Conservation (phyloP, 1,140 invertebrate species). For the Drosophila athabasca region DNA sequence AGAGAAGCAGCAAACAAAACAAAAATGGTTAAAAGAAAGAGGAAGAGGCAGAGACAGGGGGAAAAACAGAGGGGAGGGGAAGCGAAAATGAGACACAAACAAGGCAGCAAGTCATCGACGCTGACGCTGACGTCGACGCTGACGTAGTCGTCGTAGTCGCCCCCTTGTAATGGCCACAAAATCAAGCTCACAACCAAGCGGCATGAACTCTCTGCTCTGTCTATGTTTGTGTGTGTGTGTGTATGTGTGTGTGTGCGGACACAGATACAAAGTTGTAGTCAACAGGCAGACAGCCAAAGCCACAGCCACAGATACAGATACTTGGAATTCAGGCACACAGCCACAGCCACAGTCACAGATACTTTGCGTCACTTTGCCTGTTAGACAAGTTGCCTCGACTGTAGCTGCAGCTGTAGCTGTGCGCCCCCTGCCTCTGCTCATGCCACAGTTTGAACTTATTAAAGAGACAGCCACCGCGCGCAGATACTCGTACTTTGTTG, state of each 20-base stretch:
- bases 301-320: constrained; percentile 36
- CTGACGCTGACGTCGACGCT: background rate
- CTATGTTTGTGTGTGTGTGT: no score
- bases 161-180: constrained; percentile 75
- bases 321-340: constrained; percentile 14
- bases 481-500: constrained; percentile 49
- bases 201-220: constrained; percentile 69
- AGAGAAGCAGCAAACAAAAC: constrained; percentile 62
- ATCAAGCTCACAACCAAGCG: constrained; percentile 67
- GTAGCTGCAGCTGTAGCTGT: background rate
- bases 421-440: constrained; percentile 7
- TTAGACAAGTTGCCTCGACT: constrained; percentile 53
- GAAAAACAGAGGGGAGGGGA: constrained; percentile 13
- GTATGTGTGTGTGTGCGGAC: background rate
- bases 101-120: constrained; percentile 43
- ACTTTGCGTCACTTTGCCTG: constrained; percentile 67
- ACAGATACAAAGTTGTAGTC: constrained; percentile 47
- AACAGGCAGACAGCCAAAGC: constrained; percentile 50
- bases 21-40: constrained; percentile 35
- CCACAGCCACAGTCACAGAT: constrained; percentile 49
- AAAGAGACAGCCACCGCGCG: constrained; percentile 44
- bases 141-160: constrained; percentile 1
- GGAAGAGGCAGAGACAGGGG: constrained; percentile 12
- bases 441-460: constrained; percentile 68
- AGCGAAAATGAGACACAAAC: constrained; percentile 33